Conservation (phyloP, 2,113 vertebrate genomes). For the Eclectus roratus region DNA sequence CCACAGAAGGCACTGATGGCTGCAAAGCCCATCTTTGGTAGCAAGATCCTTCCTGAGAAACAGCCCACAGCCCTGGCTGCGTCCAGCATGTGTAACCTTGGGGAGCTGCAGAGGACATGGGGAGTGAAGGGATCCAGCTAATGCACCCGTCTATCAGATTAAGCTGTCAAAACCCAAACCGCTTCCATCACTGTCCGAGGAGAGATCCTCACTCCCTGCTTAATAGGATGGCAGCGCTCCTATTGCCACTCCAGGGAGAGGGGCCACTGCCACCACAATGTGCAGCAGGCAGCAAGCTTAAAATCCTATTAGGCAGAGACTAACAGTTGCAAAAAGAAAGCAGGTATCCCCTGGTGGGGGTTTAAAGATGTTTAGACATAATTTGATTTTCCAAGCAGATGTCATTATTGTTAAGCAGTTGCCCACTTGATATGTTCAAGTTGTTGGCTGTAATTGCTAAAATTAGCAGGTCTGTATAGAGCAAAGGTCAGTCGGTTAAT, state of each 20-base stretch:
- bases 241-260: slow-evolving; percentile 62
- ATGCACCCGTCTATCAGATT: slow-evolving; percentile 60
- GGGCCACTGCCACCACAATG: slow-evolving; percentile 20
- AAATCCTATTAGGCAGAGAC: slow-evolving; percentile 88
- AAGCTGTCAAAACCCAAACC: slow-evolving; percentile 51
- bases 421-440: slow-evolving; percentile 87
- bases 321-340: slow-evolving; percentile 86
- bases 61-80: not conserved
- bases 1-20: not conserved
- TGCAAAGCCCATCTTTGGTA: not conserved
- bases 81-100: not conserved
- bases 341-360: slow-evolving; percentile 83
- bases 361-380: slow-evolving; percentile 82
- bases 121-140: slow-evolving; percentile 25
- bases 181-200: slow-evolving; percentile 65
- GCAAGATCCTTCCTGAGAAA: not conserved
- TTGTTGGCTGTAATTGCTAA: slow-evolving; percentile 85
- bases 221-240: slow-evolving; percentile 57
- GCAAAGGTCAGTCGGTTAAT: slow-evolving; percentile 87
- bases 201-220: slow-evolving; percentile 6
- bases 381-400: slow-evolving; percentile 90
- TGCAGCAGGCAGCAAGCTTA: slow-evolving; percentile 73
- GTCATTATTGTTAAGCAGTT: slow-evolving; percentile 85
- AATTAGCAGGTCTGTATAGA: slow-evolving; percentile 86
- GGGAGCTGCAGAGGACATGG: fast-evolving